Conservation (phyloP, 2,797 vertebrate genomes). For the Gastrophryne carolinensis region DNA sequence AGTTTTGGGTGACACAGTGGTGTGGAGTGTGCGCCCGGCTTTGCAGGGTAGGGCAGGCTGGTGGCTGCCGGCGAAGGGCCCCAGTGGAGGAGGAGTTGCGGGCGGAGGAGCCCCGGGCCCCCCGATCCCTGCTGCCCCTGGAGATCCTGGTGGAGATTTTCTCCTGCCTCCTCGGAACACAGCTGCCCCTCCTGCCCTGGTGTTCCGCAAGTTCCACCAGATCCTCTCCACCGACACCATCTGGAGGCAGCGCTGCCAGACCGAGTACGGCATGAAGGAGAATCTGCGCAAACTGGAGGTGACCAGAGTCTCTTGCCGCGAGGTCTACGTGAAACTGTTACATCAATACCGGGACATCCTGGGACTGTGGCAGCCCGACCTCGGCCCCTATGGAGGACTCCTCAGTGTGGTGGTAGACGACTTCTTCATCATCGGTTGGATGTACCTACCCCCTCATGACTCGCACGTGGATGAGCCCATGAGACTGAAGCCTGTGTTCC, state of each 20-base stretch:
- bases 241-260: constrained; percentile 88
- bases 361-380: constrained; percentile 96
- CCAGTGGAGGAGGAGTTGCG: constrained; percentile 69
- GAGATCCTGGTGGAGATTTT: constrained; percentile 93
- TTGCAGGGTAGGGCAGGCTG: constrained; percentile 82
- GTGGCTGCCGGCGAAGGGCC: constrained; percentile 72
- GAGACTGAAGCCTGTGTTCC: constrained; percentile 94
- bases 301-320: constrained; percentile 83
- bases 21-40: constrained; percentile 88
- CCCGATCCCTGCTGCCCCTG: constrained; percentile 79
- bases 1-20: no score
- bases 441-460: constrained; percentile 96
- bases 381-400: constrained; percentile 94
- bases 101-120: constrained; percentile 55
- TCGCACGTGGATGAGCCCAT: constrained; percentile 95
- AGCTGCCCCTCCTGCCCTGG: constrained; percentile 81
- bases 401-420: constrained; percentile 99
- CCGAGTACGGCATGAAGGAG: constrained; percentile 92
- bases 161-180: constrained; percentile 82
- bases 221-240: constrained; percentile 92
- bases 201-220: constrained; percentile 89
- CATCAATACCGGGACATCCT: constrained; percentile 91
- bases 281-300: constrained; percentile 88
- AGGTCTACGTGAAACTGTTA: constrained; percentile 94
- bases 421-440: constrained; percentile 95